These are phyloP conservation scores for Cydia amplana DNA, from an alignment of 1,140 invertebrate species.

Conservation along the genomic window DNA sequence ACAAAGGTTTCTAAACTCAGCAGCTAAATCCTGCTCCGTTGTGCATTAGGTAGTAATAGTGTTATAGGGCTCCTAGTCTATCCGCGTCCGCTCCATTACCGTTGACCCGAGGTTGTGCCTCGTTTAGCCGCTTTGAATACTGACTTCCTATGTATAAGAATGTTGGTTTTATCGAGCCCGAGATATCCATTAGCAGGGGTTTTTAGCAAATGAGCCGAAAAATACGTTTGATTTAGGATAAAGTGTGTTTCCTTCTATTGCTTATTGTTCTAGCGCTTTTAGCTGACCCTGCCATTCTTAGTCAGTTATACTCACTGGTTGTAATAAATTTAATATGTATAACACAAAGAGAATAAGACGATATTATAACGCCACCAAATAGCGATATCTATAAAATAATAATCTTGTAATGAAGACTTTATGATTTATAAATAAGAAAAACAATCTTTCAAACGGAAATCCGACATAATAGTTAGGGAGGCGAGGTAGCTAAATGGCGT, in stretches of 20 bases:
- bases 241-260: neutral
- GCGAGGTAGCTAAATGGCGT: no score
- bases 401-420: no score
- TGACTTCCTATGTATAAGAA: neutral
- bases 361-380: no score
- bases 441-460: no score
- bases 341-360: no score
- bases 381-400: no score
- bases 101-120: conserved; percentile 11
- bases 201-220: neutral
- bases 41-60: neutral
- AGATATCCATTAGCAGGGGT: neutral
- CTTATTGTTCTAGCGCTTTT: neutral
- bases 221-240: neutral
- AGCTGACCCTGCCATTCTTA: neutral
- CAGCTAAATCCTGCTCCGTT: no score
- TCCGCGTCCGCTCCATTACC: conserved; percentile 12
- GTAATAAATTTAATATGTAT: no score
- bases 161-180: neutral
- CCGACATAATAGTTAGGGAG: no score
- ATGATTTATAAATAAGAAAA: no score
- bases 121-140: conserved; percentile 3
- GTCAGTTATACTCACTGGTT: no score
- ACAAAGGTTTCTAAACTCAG: no score
- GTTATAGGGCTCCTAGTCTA: conserved; percentile 9